phyloP scores from a whole-genome alignment of 2,888 invertebrate species.

The Melanostoma mellinum region DNA sequence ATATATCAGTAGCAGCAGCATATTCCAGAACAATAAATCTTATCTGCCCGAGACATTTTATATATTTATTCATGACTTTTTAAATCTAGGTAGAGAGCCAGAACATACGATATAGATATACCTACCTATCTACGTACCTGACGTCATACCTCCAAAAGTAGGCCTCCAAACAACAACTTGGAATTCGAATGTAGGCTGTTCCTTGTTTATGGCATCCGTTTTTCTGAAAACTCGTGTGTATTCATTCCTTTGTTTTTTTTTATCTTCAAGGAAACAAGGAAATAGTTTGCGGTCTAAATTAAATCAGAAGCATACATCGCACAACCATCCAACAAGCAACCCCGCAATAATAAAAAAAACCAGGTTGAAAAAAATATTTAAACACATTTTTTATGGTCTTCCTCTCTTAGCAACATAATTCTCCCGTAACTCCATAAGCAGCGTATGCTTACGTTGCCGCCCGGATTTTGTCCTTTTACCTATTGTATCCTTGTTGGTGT shows the following conservation, averaged over 20 bases:
- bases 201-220: conserved; percentile 37
- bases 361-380: neutral
- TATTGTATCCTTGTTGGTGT: conserved; percentile 21
- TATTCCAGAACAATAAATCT: conserved; percentile 34
- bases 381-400: neutral
- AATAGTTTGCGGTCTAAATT: conserved; percentile 43
- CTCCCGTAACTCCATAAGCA: neutral
- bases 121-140: neutral
- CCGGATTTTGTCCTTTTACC: conserved; percentile 18
- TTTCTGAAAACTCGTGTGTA: neutral
- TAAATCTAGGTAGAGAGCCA: conserved; percentile 21
- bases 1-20: neutral
- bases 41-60: conserved; percentile 50
- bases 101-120: neutral
- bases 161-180: conserved; percentile 3
- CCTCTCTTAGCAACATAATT: neutral
- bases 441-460: neutral
- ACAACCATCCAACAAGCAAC: neutral
- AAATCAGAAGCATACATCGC: conserved; percentile 16
- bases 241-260: neutral
- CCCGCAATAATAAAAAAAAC: neutral
- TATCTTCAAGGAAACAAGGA: conserved; percentile 11
- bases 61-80: conserved; percentile 45
- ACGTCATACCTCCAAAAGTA: conserved; percentile 9
- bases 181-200: conserved; percentile 32